A percentile compares a stretch with the other conserved stretches of the same genome.
Conservation (phyloP, 2,888 invertebrate genomes). For the Trissolcus japonicus region DNA sequence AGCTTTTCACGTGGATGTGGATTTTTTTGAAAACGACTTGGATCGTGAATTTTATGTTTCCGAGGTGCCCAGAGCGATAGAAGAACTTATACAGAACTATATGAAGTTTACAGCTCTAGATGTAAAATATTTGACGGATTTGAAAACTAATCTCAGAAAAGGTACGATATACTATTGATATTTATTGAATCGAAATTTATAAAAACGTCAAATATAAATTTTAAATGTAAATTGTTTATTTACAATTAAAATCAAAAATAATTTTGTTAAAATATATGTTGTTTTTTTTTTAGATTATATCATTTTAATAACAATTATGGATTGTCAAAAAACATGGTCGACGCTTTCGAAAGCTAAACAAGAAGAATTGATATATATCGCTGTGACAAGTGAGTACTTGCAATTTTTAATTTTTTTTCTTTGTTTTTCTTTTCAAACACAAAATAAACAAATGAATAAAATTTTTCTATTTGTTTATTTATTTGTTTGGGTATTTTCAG, state of each 20-base stretch:
- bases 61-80: slow-evolving; percentile 81
- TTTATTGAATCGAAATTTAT: too few relatives aligned
- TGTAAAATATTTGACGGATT: slow-evolving; percentile 83
- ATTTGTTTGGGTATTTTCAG: too few relatives aligned
- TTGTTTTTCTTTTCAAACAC: neutral
- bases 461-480: too few relatives aligned
- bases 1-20: slow-evolving; percentile 85
- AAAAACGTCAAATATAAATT: too few relatives aligned
- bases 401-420: neutral
- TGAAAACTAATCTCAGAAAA: slow-evolving; percentile 82
- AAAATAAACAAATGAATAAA: too few relatives aligned
- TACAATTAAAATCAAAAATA: too few relatives aligned
- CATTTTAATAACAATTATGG: slow-evolving; percentile 85
- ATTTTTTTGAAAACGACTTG: slow-evolving; percentile 79
- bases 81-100: slow-evolving; percentile 81
- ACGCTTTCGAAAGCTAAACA: slow-evolving; percentile 81
- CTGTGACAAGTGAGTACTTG: slow-evolving; percentile 80
- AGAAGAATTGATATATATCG: slow-evolving; percentile 83
- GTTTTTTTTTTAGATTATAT: slow-evolving; percentile 79
- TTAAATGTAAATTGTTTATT: too few relatives aligned
- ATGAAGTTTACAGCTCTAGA: slow-evolving; percentile 83
- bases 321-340: slow-evolving; percentile 86
- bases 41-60: slow-evolving; percentile 79
- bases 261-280: neutral
- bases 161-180: slow-evolving; percentile 76